Evolutionary conservation across 2,113 vertebrate genomes (phyloP).

Genomic region (Crotalus viridis): DNA sequence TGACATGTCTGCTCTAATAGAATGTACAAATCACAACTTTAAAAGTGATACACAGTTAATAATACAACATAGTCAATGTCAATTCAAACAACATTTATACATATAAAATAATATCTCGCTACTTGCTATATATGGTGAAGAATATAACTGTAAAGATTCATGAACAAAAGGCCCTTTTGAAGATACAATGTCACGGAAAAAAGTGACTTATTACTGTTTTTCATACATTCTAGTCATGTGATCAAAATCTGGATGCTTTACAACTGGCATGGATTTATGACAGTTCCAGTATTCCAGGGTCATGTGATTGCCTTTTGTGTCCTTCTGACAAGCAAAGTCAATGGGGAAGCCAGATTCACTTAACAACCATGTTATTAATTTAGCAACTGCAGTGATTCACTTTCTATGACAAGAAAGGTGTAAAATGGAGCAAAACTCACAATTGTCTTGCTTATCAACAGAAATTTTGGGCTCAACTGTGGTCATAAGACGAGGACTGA

Average conservation of each 20-base stretch:
- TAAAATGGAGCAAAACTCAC: not conserved
- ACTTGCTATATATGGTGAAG: not conserved
- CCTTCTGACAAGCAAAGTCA: no score
- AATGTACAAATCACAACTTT: not conserved
- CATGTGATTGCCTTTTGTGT: no score
- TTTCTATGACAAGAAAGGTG: no score
- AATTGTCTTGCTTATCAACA: not conserved
- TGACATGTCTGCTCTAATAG: not conserved
- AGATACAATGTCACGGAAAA: no score
- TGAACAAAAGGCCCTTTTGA: not conserved
- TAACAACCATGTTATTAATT: no score
- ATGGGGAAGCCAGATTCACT: no score
- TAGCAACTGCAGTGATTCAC: no score
- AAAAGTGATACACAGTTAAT: not conserved
- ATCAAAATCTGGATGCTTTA: no score
- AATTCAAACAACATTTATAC: not conserved
- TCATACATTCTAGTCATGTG: no score
- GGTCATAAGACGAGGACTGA: not conserved
- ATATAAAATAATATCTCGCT: not conserved
- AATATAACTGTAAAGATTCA: not conserved
- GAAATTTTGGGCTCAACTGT: not conserved
- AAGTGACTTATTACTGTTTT: no score
- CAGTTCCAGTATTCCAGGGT: no score
- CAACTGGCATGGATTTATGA: no score
- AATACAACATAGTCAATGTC: not conserved